Evolutionary conservation across 1,140 invertebrate genomes (phyloP).

Genomic region (Diorhabda carinulata): DNA sequence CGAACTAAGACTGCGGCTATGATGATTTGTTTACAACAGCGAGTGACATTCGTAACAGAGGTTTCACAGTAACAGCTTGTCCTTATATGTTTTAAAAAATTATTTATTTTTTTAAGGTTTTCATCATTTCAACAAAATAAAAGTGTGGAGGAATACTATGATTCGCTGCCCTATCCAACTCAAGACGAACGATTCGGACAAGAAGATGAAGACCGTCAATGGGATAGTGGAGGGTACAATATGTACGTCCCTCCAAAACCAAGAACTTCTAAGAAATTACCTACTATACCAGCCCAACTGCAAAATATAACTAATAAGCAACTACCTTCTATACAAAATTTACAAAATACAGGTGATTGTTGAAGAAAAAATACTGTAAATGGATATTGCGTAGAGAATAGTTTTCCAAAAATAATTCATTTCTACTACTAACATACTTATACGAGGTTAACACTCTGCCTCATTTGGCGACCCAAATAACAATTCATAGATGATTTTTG

Average conservation of each 20-base stretch:
- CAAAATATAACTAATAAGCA: slow-evolving; percentile 48
- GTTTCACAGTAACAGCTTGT: too few relatives aligned
- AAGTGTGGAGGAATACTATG: slow-evolving; percentile 53
- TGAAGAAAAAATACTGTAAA: too few relatives aligned
- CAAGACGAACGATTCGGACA: slow-evolving; percentile 56
- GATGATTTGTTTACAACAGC: too few relatives aligned
- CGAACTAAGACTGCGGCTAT: too few relatives aligned
- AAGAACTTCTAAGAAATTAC: slow-evolving; percentile 47
- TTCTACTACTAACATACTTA: too few relatives aligned
- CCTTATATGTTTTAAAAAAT: background rate
- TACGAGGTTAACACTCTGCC: too few relatives aligned
- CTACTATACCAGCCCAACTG: slow-evolving; percentile 38
- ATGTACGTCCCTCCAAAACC: slow-evolving; percentile 37
- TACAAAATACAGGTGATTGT: background rate
- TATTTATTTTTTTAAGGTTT: slow-evolving; percentile 26
- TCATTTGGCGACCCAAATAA: too few relatives aligned
- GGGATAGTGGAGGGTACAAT: slow-evolving; percentile 61
- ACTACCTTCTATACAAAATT: slow-evolving; percentile 42
- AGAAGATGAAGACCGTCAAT: slow-evolving; percentile 64
- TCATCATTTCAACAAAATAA: slow-evolving; percentile 33
- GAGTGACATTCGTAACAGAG: too few relatives aligned
- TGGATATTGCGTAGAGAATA: too few relatives aligned
- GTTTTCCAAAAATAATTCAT: too few relatives aligned
- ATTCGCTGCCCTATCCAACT: slow-evolving; percentile 51
- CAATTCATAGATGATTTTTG: too few relatives aligned